Evolutionary conservation across 2,113 vertebrate genomes (phyloP).

Genomic region (Neotoma lepida): DNA sequence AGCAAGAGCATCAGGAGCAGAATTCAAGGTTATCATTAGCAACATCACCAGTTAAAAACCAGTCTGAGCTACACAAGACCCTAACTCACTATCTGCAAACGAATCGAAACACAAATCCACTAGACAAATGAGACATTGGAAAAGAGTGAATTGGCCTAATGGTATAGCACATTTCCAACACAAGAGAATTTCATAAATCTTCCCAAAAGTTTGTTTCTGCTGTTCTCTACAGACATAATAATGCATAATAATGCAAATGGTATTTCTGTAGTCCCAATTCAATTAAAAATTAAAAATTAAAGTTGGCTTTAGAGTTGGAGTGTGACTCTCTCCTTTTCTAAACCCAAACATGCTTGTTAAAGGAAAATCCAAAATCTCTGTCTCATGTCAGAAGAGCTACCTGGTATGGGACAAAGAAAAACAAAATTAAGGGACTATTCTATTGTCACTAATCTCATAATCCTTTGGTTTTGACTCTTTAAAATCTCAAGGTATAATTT

Average conservation of each 20-base stretch:
- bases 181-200: background rate
- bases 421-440: background rate
- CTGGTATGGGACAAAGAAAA: background rate
- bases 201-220: background rate
- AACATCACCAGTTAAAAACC: background rate
- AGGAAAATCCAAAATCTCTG: background rate
- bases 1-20: background rate
- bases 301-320: background rate
- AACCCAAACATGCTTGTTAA: no score
- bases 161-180: background rate
- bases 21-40: background rate
- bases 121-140: background rate
- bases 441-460: background rate
- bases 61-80: background rate
- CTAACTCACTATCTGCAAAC: background rate
- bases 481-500: background rate
- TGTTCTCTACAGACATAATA: background rate
- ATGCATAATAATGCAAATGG: background rate
- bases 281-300: background rate
- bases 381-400: background rate
- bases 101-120: background rate
- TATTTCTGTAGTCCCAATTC: background rate
- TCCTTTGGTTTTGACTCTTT: background rate
- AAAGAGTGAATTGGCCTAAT: background rate
- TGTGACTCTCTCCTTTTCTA: background rate